Conservation (phyloP, 2,888 invertebrate genomes). For the Tinea semifulvella region DNA sequence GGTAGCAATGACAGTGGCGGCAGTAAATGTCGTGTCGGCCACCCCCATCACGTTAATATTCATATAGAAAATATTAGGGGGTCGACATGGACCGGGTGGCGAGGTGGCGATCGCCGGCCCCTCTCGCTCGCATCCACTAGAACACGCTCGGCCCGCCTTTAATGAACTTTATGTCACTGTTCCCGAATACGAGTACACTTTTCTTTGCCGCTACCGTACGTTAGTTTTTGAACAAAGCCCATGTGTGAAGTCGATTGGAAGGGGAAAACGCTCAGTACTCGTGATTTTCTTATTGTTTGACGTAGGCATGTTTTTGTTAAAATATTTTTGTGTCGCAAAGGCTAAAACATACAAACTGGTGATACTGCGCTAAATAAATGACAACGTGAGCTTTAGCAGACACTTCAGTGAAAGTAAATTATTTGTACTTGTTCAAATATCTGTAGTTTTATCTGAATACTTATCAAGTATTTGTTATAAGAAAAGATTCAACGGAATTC, state of each 20-base stretch:
- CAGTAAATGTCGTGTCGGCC: constrained; percentile 26
- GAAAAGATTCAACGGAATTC: no score
- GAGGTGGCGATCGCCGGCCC: constrained; percentile 32
- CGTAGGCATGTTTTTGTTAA: constrained; percentile 11
- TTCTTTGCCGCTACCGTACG: constrained; percentile 56
- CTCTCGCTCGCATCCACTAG: constrained; percentile 48
- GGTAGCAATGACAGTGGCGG: constrained; percentile 15
- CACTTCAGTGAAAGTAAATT: no score
- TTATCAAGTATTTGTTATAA: no score
- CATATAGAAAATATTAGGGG: constrained; percentile 49
- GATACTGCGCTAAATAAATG: no score
- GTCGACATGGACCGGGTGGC: constrained; percentile 20
- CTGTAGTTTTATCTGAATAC: no score
- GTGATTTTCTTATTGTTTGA: constrained; percentile 44
- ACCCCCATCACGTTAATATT: constrained; percentile 35
- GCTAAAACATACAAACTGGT: no score
- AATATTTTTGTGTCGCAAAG: not conserved
- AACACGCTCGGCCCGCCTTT: constrained; percentile 61
- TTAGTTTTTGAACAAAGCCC: constrained; percentile 52
- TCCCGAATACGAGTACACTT: constrained; percentile 61
- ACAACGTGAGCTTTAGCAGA: no score
- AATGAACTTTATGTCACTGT: constrained; percentile 64
- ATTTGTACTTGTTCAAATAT: no score
- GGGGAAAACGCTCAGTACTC: constrained; percentile 45
- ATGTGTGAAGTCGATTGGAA: constrained; percentile 49